Percentiles rank a stretch among this genome's conserved stretches.
Evolutionary conservation across 2,888 invertebrate species (phyloP).

Genomic region (Ramazzottius varieornatus): DNA sequence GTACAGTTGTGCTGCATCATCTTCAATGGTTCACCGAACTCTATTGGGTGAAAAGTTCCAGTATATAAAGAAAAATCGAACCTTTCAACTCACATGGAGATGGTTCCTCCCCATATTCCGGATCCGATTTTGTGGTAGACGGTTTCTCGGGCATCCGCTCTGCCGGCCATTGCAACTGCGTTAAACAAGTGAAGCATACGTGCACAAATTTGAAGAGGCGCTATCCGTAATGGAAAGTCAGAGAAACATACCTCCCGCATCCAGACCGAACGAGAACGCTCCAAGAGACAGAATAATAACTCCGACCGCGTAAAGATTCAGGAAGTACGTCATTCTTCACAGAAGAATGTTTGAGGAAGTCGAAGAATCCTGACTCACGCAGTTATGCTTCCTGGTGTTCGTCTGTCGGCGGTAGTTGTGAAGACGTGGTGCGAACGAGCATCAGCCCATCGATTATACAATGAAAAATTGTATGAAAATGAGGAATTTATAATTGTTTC

Average conservation of each 20-base stretch:
- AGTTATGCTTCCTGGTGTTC: background rate
- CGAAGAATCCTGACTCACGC: too few relatives aligned
- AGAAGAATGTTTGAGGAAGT: too few relatives aligned
- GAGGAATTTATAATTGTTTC: too few relatives aligned
- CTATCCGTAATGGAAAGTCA: background rate
- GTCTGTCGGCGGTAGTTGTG: too few relatives aligned
- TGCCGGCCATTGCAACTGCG: background rate
- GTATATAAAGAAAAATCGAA: too few relatives aligned
- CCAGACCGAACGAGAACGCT: background rate
- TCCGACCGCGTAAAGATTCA: background rate
- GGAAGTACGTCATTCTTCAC: too few relatives aligned
- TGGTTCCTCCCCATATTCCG: background rate
- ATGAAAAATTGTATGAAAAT: too few relatives aligned
- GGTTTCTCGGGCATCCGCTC: background rate
- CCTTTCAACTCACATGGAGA: background rate
- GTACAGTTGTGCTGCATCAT: too few relatives aligned
- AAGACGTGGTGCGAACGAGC: too few relatives aligned
- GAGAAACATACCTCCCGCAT: background rate
- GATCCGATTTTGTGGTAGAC: background rate
- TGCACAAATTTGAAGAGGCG: background rate
- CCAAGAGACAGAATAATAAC: background rate
- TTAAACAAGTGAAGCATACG: background rate
- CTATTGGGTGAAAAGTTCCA: too few relatives aligned
- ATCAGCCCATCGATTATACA: too few relatives aligned
- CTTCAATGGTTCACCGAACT: too few relatives aligned